Evolutionary conservation across 2,888 invertebrate genomes (phyloP).

Genomic region (Lathronympha strigana): DNA sequence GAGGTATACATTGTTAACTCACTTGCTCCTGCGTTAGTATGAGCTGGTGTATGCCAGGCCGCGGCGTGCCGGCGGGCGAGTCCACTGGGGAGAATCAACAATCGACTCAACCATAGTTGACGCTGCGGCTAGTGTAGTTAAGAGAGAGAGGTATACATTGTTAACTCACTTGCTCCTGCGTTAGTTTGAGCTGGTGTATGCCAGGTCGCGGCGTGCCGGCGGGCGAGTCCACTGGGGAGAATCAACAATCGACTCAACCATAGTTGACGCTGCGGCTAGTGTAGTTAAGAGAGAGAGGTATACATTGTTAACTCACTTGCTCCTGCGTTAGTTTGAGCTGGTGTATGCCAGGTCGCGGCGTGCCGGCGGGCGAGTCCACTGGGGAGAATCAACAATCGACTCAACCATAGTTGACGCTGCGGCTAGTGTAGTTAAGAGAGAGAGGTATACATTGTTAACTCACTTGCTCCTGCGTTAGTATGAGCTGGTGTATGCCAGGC

Average conservation of each 20-base stretch:
- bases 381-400: conserved; percentile 90
- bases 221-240: conserved; percentile 89
- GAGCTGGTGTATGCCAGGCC: too few species aligned
- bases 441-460: background rate
- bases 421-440: conserved; percentile 46
- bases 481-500: conserved; percentile 56
- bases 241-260: conserved; percentile 88
- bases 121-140: background rate
- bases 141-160: background rate
- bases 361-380: conserved; percentile 86
- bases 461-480: conserved; percentile 52
- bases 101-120: background rate
- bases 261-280: conserved; percentile 68
- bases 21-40: too few species aligned
- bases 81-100: too few species aligned
- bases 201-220: conserved; percentile 73
- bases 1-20: too few species aligned
- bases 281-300: too few species aligned
- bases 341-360: conserved; percentile 59
- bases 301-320: too few species aligned
- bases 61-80: too few species aligned
- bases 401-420: conserved; percentile 83
- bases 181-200: conserved; percentile 61
- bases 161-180: conserved; percentile 9
- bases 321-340: conserved; percentile 65